Evolutionary conservation across 2,113 vertebrate species (phyloP), one percentile per base, ranked within the genome.

Genomic region (Mystacornis crossleyi): DNA sequence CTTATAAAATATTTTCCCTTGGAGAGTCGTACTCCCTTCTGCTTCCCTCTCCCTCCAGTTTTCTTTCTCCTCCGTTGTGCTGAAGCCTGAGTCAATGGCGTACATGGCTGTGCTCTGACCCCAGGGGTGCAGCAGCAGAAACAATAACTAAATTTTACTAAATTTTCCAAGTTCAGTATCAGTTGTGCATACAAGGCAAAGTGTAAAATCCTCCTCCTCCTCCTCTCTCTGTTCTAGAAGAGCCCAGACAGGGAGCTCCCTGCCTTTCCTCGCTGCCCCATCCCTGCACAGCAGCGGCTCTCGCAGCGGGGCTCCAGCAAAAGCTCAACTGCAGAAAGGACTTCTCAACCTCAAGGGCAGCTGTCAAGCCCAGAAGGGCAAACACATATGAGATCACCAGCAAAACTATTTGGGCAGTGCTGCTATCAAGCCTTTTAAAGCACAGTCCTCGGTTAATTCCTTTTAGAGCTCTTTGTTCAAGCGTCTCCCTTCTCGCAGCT

Each of bases 141-240:
- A 90, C 75, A 96, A 93, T 83, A 81, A 66, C 38, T 33, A 33
- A 65, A 47, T 47, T 45, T 36, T 4, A 15, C 24, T 10, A 13
- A 12, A 31, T 62, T 85, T 84, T 73, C 66, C 40, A 42, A 77
- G 24, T 61, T 64, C 36, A 62, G 2, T 81, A 62, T 89, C 80
- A 70, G 43, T 78, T 93, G 75, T 90, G 89, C 92, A 86, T 95
- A 95, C 62, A 93, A 97, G 94, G 85, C 67, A 89, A 95, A 73
- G 66, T 55, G 53, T 31, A 58, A 72, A 72, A 20, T 26, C 47
- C 2, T 50, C 34, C n/a, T 84, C 9, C 34, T 77, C 9, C 42
- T 75, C 18, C 72, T 74, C 23, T 42, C 1, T 78, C 19, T 66
- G 65, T 5, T 28, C 16, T 71, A 36, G n/a, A 54, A 54, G 88